phyloP scores from a whole-genome alignment of 1,140 invertebrate species.

The Acromyrmex charruanus region DNA sequence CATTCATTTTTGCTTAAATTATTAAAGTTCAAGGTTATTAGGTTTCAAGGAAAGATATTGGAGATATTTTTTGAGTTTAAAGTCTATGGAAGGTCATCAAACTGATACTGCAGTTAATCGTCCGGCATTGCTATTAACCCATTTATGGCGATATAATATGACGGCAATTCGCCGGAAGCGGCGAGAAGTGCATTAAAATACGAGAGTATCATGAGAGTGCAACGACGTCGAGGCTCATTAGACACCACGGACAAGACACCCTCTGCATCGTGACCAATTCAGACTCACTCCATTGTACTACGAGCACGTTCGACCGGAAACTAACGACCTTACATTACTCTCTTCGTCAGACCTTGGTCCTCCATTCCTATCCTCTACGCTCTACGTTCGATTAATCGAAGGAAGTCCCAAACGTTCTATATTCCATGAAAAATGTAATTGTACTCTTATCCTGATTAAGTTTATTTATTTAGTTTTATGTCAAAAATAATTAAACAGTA shows the following conservation, averaged over 20 bases:
- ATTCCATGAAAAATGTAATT: conserved; percentile 4
- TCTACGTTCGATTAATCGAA: conserved; percentile 32
- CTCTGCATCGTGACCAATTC: conserved; percentile 69
- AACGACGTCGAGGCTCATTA: conserved; percentile 81
- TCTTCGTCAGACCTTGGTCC: conserved; percentile 9
- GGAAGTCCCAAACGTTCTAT: not conserved
- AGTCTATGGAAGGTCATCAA: conserved; percentile 10
- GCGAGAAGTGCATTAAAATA: conserved; percentile 72
- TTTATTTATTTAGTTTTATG: not conserved
- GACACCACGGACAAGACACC: conserved; percentile 76
- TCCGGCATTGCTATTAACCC: conserved; percentile 75
- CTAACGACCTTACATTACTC: conserved; percentile 75
- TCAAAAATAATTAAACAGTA: too few species aligned
- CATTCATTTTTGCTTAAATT: not conserved
- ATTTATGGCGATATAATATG: conserved; percentile 77
- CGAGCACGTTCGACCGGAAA: conserved; percentile 75
- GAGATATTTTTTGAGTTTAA: not conserved
- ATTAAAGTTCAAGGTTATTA: not conserved
- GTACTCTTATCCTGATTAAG: not conserved
- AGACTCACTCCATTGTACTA: conserved; percentile 63
- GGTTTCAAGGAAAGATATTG: not conserved
- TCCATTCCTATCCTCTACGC: conserved; percentile 7
- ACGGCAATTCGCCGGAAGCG: conserved; percentile 12
- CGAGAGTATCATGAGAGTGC: conserved; percentile 69
- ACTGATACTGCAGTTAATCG: conserved; percentile 73